Evolutionary conservation across 2,888 invertebrate genomes (phyloP), one percentile per base, ranked within the genome.

Genomic region (Sminthurinus aureus): DNA sequence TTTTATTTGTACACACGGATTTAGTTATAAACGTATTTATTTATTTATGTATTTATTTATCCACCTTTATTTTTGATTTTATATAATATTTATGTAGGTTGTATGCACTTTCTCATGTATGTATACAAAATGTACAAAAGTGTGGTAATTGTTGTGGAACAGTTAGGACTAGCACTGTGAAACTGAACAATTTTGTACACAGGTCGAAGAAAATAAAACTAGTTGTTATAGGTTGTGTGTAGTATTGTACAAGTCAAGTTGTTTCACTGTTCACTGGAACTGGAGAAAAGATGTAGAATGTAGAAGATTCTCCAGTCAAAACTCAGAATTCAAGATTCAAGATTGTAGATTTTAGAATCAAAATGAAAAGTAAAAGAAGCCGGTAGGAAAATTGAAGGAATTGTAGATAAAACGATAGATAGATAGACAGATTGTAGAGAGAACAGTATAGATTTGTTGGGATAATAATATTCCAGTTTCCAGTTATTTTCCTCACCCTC

Each of bases 401-500:
- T n/a, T 18, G 8, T 13, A 20, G 67, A n/a, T n/a, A 67, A 67
- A 67, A 67, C 11, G 20, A 67, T n/a, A 67, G 67, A 12, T 67
- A 64, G 64, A 64, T 9, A 58, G 58, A 58, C 11, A 58, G 58
- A 58, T 9, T 24, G 38, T 38, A 38, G 38, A 38, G 18, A 69
- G 51, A 69, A 51, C 18, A 74, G 80, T 69, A 1, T 73, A 81
- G 71, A 73, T 81, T 66, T 69, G 69, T 81, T 81, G 58, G 58
- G 73, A 73, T 73, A 73, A 73, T 81, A 81, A 81, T 73, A 73
- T 81, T 73, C 73, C 73, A 73, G 51, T 81, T 81, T 4, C 6
- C 1, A 38, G 1, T 4, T 38, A 38, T 38, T 38, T 38, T 38
- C 38, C 38, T 38, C 38, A 38, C 38, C 38, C 38, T 38, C 38